These are phyloP conservation scores for Echeneis naucrates DNA, from an alignment of 2,797 vertebrate genomes.

Conservation along the genomic window DNA sequence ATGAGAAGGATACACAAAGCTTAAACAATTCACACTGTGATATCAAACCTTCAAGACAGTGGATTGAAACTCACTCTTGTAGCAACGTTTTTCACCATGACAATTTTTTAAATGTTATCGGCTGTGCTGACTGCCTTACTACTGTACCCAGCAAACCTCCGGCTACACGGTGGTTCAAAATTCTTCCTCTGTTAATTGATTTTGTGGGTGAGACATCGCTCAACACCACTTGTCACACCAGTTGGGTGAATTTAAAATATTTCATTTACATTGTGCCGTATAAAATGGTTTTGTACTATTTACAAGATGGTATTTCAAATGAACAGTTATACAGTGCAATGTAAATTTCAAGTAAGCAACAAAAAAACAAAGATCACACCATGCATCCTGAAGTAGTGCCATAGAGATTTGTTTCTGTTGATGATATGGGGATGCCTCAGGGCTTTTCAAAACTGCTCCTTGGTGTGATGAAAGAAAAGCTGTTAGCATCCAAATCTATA, in stretches of 20 bases:
- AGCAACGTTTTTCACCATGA: conserved; percentile 74
- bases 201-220: conserved; percentile 46
- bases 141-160: conserved; percentile 75
- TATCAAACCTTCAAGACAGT: conserved; percentile 60
- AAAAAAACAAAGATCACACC: conserved; percentile 38
- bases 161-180: conserved; percentile 49
- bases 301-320: conserved; percentile 59
- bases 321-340: conserved; percentile 56
- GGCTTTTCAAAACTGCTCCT: conserved; percentile 38
- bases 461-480: conserved; percentile 27
- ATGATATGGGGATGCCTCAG: conserved; percentile 45
- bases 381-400: conserved; percentile 73
- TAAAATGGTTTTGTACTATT: conserved; percentile 66
- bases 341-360: conserved; percentile 43
- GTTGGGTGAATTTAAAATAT: conserved; percentile 46
- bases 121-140: conserved; percentile 79
- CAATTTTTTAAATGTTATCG: conserved; percentile 65
- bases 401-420: conserved; percentile 69
- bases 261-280: conserved; percentile 68
- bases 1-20: conserved; percentile 47
- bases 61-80: conserved; percentile 73
- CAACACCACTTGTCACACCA: conserved; percentile 37
- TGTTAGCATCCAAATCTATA: conserved; percentile 31
- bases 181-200: conserved; percentile 41
- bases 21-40: conserved; percentile 77